A percentile compares a stretch with the other conserved stretches of the same genome.
Evolutionary conservation across 2,113 vertebrate species (phyloP).

Genomic region (Xenopus laevis): DNA sequence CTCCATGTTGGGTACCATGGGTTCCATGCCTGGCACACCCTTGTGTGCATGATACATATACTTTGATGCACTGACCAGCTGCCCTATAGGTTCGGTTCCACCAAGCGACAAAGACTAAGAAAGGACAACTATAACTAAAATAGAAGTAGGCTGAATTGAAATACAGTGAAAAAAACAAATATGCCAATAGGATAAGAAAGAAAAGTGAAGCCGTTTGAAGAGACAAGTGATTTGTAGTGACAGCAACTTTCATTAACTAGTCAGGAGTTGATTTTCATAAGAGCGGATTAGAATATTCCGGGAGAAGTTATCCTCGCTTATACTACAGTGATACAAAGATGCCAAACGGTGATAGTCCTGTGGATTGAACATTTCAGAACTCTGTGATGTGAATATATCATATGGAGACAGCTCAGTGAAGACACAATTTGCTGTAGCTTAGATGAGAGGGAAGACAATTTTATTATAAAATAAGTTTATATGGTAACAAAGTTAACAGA

Average conservation of each 20-base stretch:
- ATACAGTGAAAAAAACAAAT: background rate
- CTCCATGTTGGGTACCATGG: too few relatives aligned
- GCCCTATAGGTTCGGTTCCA: too few relatives aligned
- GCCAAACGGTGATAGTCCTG: background rate
- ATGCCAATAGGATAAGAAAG: background rate
- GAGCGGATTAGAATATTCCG: background rate
- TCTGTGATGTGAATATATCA: background rate
- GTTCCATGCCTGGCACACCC: too few relatives aligned
- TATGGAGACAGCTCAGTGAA: background rate
- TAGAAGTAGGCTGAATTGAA: background rate
- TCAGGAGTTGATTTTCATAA: background rate
- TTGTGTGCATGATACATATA: too few relatives aligned
- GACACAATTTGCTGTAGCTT: background rate
- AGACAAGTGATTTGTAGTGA: constrained; percentile 1
- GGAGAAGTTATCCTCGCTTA: background rate
- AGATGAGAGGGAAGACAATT: background rate
- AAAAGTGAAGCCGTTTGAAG: background rate
- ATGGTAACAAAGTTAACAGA: too few relatives aligned
- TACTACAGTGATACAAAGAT: background rate
- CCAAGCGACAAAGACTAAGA: too few relatives aligned
- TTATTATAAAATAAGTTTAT: background rate
- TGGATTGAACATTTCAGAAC: background rate
- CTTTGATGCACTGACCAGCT: too few relatives aligned
- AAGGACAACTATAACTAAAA: background rate
- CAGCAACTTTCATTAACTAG: background rate